Base-by-base conservation (phyloP, 92 coral and sea anemone genomes). In the Metridium senile region DNA sequence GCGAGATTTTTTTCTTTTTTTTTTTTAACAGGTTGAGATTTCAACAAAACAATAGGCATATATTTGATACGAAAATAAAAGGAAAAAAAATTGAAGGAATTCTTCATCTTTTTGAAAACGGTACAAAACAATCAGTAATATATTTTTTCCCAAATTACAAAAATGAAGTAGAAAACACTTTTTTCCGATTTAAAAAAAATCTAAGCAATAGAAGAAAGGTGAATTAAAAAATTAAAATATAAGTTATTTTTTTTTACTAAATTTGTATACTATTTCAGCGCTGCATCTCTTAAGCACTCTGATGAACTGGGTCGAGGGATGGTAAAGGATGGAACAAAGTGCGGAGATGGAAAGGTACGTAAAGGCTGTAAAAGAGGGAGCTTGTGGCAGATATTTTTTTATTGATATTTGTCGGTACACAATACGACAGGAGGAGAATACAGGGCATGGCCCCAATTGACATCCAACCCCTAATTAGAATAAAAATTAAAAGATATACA, bases 261-360 rank as follows among this genome's bases (percentile, higher is more conserved):
- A 59, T 22, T 59, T 2, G 8, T 39, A 35, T 23, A 4, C 8
- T 54, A 17, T 17, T 57, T 39, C 58, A 74, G 79, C 28, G 84
- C 77, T 17, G 77, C 77, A 4, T 27, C 34, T 17, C 69, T 58
- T 22, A 58, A 70, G 33, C 26, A 34, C 22, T 11, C 53, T 34
- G 84, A 79, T 34, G 26, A 21, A 11, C 11, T 79, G 26, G 84
- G 84, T 17, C 59, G n/a, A 19, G 84, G 84, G 27, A 79, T 79
- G 84, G 77, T 79, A 8, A 9, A 10, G 3, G 77, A 70, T 25
- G 84, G 84, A 17, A 79, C 77, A 8, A 69, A 71, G 49, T 79
- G 84, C 34, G 84, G 77, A 8, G 84, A 79, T 27, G 35, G 69
- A 26, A 79, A 79, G 84, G 84, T 79, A 70, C 2, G 26, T 6